Percentiles rank a stretch among this genome's conserved stretches.
Conservation (phyloP, 2,888 invertebrate genomes). For the Dascillus cervinus region DNA sequence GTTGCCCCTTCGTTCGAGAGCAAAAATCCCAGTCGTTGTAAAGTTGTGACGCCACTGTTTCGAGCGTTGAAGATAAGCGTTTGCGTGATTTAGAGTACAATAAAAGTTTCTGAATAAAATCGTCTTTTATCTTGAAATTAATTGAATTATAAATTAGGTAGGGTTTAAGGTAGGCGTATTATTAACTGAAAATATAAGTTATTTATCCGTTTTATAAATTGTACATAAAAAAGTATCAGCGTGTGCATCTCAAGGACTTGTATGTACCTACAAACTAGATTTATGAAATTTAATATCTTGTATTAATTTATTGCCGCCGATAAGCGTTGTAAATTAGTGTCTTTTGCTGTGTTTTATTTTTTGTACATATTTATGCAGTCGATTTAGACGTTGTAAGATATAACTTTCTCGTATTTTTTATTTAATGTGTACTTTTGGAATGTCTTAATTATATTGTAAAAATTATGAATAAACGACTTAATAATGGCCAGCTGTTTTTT, state of each 20-base stretch:
- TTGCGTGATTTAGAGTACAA: too few species aligned
- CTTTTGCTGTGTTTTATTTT: too few species aligned
- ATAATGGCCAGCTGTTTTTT: slow-evolving; percentile 9
- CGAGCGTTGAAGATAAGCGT: too few species aligned
- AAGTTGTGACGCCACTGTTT: too few species aligned
- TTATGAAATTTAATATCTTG: slow-evolving; percentile 19
- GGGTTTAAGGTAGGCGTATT: too few species aligned
- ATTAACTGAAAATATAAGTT: too few species aligned
- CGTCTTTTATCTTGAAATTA: too few species aligned
- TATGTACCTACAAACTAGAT: slow-evolving; percentile 22
- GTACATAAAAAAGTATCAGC: slow-evolving; percentile 28
- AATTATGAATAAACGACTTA: slow-evolving; percentile 20
- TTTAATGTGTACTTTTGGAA: slow-evolving; percentile 28
- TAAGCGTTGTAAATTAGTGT: slow-evolving; percentile 19
- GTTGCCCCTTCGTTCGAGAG: too few species aligned
- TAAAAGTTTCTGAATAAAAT: too few species aligned
- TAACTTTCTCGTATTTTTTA: slow-evolving; percentile 22
- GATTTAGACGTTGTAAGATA: slow-evolving; percentile 21
- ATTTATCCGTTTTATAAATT: slow-evolving; percentile 26
- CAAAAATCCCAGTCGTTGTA: too few species aligned
- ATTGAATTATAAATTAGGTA: too few species aligned
- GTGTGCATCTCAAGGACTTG: slow-evolving; percentile 31
- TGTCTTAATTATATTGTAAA: slow-evolving; percentile 24
- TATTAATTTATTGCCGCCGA: slow-evolving; percentile 23
- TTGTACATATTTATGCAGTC: slow-evolving; percentile 20